Percentiles rank a stretch among this genome's conserved stretches.
phyloP scores from a whole-genome alignment of 2,888 invertebrate species.

The Megalurothrips usitatus region DNA sequence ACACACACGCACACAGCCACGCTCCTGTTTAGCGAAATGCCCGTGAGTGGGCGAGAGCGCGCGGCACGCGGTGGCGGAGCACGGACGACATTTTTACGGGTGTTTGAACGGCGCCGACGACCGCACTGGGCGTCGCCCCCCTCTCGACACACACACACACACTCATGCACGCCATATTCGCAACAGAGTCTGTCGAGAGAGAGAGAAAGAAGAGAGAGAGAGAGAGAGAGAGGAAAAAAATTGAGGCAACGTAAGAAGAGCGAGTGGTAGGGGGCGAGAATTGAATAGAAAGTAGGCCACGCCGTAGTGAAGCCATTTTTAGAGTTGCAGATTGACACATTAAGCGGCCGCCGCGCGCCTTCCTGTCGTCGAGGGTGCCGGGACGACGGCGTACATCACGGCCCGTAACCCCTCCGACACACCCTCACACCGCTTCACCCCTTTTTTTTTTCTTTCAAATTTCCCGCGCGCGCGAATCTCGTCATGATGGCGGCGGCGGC shows the following conservation, averaged over 20 bases:
- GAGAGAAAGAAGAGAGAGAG: not conserved
- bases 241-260: not conserved
- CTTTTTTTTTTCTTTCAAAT: not conserved
- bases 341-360: not conserved
- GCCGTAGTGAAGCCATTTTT: not conserved
- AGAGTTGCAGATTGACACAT: conserved; percentile 6
- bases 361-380: not conserved
- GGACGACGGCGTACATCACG: not conserved
- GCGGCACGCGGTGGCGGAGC: not conserved
- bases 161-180: not conserved
- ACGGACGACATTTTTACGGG: conserved; percentile 9
- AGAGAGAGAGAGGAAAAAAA: not conserved
- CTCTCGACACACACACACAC: too few relatives aligned
- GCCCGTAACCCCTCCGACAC: not conserved
- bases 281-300: not conserved
- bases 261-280: not conserved
- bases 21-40: not conserved
- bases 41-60: not conserved
- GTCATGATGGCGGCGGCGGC: not conserved
- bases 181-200: not conserved
- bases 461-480: not conserved
- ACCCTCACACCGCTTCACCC: too few relatives aligned
- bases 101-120: not conserved
- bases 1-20: not conserved
- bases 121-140: too few relatives aligned